Percentiles rank a stretch among this genome's conserved stretches.
Evolutionary conservation across 37 sponge, comb jelly and placozoan genomes (phyloP).

Genomic region (Beroe forskalii): DNA sequence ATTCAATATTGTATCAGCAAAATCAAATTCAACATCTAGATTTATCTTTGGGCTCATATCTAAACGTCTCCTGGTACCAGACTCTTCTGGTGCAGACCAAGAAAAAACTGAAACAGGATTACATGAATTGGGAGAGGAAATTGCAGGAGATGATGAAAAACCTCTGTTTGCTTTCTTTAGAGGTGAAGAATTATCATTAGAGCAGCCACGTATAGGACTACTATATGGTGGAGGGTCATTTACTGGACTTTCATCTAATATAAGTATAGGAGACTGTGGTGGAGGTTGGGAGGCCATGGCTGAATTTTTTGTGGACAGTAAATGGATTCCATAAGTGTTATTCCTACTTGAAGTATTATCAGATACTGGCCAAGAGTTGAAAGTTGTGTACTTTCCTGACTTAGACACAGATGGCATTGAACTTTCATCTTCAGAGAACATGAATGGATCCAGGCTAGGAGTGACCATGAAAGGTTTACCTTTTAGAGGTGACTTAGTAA

Average conservation of each 20-base stretch:
- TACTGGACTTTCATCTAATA: slow-evolving; percentile 41
- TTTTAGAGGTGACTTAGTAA: slow-evolving; percentile 45
- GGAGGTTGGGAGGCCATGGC: not conserved
- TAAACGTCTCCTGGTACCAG: not conserved
- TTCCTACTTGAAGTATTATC: slow-evolving; percentile 14
- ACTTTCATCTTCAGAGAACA: slow-evolving; percentile 54
- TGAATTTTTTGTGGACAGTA: not conserved
- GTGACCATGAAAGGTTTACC: slow-evolving; percentile 57
- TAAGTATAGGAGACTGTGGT: slow-evolving; percentile 56
- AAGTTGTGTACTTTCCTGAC: slow-evolving; percentile 13
- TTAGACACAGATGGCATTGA: slow-evolving; percentile 47
- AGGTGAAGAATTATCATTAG: not conserved
- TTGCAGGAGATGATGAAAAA: not conserved
- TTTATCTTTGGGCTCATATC: slow-evolving; percentile 50
- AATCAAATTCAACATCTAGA: slow-evolving; percentile 60
- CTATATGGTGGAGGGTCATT: slow-evolving; percentile 16
- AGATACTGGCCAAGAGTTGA: slow-evolving; percentile 57
- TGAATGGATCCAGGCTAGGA: slow-evolving; percentile 54
- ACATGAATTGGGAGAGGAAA: not conserved
- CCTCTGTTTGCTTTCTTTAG: not conserved
- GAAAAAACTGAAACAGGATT: slow-evolving; percentile 46
- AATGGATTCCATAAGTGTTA: not conserved
- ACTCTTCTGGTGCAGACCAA: slow-evolving; percentile 30
- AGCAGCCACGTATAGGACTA: not conserved
- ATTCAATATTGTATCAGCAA: slow-evolving; percentile 61